A percentile compares a stretch with the other conserved stretches of the same genome.
phyloP scores from a whole-genome alignment of 2,113 vertebrate genomes.

The Ivindomyrus marchei region DNA sequence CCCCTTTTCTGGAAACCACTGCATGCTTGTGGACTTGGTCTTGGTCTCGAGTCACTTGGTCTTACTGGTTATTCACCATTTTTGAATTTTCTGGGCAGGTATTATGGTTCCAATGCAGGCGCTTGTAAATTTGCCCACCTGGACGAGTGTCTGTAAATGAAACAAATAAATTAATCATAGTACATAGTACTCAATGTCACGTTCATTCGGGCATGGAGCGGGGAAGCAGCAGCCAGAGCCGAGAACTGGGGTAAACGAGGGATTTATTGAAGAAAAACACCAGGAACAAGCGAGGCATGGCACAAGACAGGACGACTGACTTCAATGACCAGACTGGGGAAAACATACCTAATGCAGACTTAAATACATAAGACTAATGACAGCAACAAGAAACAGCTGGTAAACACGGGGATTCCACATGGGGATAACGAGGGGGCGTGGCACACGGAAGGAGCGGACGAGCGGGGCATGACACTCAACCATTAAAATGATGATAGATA shows the following conservation, averaged over 20 bases:
- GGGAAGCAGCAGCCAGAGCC: no score
- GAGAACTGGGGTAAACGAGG: no score
- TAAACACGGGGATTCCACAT: no score
- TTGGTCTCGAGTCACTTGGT: not conserved
- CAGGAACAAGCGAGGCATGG: no score
- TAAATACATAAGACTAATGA: no score
- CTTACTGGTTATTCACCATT: slow-evolving; percentile 34
- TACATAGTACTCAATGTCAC: not conserved
- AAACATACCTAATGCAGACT: no score
- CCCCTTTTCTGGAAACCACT: not conserved
- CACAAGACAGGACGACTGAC: slow-evolving; percentile 12
- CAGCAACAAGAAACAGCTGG: no score
- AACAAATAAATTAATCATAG: slow-evolving; percentile 15
- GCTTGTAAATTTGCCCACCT: slow-evolving; percentile 41
- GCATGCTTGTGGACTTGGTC: not conserved
- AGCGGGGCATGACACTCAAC: not conserved
- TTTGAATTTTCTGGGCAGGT: slow-evolving; percentile 29
- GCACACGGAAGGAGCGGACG: no score
- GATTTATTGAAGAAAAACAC: no score
- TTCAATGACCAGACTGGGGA: no score
- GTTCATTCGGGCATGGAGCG: no score
- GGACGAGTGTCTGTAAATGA: slow-evolving; percentile 25
- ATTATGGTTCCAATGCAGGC: slow-evolving; percentile 32
- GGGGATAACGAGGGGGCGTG: no score
- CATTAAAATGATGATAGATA: slow-evolving; percentile 39